Conservation (phyloP, 2,113 vertebrate species). For the Catagonus wagneri region DNA sequence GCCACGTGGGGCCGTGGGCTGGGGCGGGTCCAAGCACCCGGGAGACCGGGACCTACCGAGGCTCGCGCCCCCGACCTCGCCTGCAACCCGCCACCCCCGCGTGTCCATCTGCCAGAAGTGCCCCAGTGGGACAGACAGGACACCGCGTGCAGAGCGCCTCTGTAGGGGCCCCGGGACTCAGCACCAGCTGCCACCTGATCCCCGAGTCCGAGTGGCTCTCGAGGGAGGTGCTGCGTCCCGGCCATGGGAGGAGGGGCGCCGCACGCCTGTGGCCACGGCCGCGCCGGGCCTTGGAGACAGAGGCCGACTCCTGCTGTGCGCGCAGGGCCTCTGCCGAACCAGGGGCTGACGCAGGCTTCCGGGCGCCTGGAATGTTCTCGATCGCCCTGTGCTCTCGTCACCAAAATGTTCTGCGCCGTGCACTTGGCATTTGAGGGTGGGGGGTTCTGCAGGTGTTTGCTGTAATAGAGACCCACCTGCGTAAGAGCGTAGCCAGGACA, state of each 20-base stretch:
- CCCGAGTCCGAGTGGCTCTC: too few relatives aligned
- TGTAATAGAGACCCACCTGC: too few relatives aligned
- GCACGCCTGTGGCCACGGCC: too few relatives aligned
- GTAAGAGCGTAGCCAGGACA: accelerated
- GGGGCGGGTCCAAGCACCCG: too few relatives aligned
- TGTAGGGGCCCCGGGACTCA: too few relatives aligned
- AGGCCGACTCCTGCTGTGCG: accelerated
- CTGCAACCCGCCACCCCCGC: accelerated
- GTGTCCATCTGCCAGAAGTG: background rate
- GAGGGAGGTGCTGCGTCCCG: too few relatives aligned
- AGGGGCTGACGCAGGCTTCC: background rate
- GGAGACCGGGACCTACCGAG: background rate
- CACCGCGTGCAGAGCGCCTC: accelerated
- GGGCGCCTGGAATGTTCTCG: accelerated
- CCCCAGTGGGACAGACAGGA: too few relatives aligned
- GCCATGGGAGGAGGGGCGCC: too few relatives aligned
- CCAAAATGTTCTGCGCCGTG: accelerated
- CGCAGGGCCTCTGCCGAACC: background rate
- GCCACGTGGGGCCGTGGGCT: accelerated
- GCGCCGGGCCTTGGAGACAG: accelerated
- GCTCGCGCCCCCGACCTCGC: accelerated
- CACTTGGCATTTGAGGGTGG: accelerated
- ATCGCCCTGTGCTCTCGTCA: accelerated
- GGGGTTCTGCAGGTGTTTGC: accelerated
- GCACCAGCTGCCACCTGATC: too few relatives aligned